Evolutionary conservation across 2,113 vertebrate species (phyloP), one percentile per base, ranked within the genome.

Genomic region (Columba janthina): DNA sequence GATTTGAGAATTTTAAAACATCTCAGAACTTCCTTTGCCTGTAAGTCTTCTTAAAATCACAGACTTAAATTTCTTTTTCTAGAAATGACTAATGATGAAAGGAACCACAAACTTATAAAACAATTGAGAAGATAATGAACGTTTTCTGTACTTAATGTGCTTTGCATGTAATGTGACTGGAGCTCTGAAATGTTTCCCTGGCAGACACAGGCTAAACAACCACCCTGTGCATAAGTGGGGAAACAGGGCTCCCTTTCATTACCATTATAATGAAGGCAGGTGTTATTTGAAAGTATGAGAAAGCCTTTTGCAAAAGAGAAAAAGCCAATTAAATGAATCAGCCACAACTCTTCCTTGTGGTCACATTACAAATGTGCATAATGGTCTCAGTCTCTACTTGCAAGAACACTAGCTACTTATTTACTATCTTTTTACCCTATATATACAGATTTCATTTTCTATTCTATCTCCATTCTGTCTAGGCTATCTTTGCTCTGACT

Each of bases 191-290:
- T 21, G n/a, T 61, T 57, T 71, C 36, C 51, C 42, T 71, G 25
- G 58, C 42, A 87, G 36, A 82, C 34, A 17, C 32, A 88, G 79
- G 4, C 21, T 69, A 25, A 84, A 89, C 29, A 71, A 57, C 9
- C 12, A 32, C 11, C 2, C 28, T 4, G 3, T 7, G 10, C 0
- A 0, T 5, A 14, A 75, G 57, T 3, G 32, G 44, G 18, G 31
- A 64, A 85, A 81, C 17, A 64, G 48, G 31, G 12, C 2, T 96
- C 72, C 57, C 53, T 80, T 83, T 90, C 83, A 80, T 79, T 88
- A 65, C 56, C 78, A 58, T 46, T 38, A 62, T 11, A 91, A 89
- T 53, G 54, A 93, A 93, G 56, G 51, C 36, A 89, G 67, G 61
- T 71, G 67, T 79, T 85, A 88, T 42, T 61, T 73, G 6, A 62